Base-by-base conservation (phyloP, 2,888 invertebrate genomes). In the Macaria liturata region DNA sequence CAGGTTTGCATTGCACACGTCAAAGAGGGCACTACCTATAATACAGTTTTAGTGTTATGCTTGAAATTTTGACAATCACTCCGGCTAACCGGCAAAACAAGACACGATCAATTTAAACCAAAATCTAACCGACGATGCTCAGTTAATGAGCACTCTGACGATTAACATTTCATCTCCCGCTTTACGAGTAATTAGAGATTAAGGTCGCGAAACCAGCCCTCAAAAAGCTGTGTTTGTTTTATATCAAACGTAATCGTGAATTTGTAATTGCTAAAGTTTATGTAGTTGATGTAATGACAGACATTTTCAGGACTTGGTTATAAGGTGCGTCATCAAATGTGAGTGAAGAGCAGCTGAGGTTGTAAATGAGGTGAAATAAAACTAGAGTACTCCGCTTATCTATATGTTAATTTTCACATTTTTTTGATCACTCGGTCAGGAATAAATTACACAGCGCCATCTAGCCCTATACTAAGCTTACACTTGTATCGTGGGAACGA, bases 161-260 rank as follows among this genome's bases (percentile, higher is more conserved):
- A 78, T 79, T 77, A 78, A 78, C 78, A 69, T 74, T 77, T 74
- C 76, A 74, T 79, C 76, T 68, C 67, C 69, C 34, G 50, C 57
- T 78, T 74, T 68, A 63, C 57, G 69, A 72, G 74, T 75, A 74
- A 78, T 78, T 75, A 75, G 65, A 71, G 77, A 76, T 77, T 74
- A 74, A 69, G 58, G 56, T 57, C 66, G 55, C 64, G 59, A 48
- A 50, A 61, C 61, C 54, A 55, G 59, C 57, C 63, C 62, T 62
- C 56, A 64, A 62, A 62, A 55, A 46, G 45, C 34, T 51, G 48
- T 45, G 48, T 45, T 54, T 54, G 49, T 54, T 57, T 53, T 32
- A 53, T 46, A 49, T 30, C 9, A 49, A 45, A 46, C 34, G 46
- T 46, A 37, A 37, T 48, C 34, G 34, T 45, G 45, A 42, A n/a